These are phyloP conservation scores for Acanthisitta chloris DNA, from an alignment of 2,113 vertebrate genomes.

Conservation along the genomic window DNA sequence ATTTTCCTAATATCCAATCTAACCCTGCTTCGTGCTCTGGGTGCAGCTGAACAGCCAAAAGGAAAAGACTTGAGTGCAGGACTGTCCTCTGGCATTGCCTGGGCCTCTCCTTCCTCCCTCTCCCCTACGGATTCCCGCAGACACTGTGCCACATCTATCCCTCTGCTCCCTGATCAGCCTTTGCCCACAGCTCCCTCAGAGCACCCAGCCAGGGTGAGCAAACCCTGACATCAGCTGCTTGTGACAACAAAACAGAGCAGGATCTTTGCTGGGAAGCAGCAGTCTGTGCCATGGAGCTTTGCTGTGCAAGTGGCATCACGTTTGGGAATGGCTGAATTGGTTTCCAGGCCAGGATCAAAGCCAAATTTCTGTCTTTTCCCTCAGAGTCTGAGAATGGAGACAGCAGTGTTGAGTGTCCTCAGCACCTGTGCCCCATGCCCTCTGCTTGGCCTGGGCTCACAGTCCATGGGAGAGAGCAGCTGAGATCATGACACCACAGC, in stretches of 20 bases:
- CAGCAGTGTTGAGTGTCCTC: too few species aligned
- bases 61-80: background rate
- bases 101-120: background rate
- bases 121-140: background rate
- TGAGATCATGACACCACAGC: background rate
- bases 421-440: too few species aligned
- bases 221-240: background rate
- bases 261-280: background rate
- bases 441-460: background rate
- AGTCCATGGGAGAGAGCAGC: background rate
- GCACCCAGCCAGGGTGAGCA: background rate
- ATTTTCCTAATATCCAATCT: background rate
- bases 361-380: background rate
- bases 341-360: background rate
- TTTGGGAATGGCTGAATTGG: background rate
- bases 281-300: fast-evolving
- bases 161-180: background rate
- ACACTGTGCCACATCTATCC: background rate
- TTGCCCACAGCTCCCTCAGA: background rate
- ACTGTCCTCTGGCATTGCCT: background rate
- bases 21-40: background rate
- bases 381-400: background rate
- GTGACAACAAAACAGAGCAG: background rate
- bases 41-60: background rate
- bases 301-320: background rate